A percentile compares a stretch with the other conserved stretches of the same genome.
Conservation (phyloP, 2,888 invertebrate genomes). For the Chrysolina americana region DNA sequence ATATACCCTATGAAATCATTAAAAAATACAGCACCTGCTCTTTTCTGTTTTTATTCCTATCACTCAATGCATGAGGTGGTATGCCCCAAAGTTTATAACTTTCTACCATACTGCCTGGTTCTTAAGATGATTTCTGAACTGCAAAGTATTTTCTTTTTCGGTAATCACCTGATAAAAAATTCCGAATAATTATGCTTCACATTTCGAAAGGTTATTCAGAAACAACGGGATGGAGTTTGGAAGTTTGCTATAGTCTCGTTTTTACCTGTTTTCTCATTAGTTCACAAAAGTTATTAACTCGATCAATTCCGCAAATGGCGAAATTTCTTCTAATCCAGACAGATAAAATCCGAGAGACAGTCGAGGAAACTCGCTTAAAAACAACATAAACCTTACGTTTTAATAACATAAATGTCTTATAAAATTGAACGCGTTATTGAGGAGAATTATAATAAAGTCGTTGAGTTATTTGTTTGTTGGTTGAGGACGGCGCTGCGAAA, state of each 20-base stretch:
- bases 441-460: slow-evolving; percentile 25
- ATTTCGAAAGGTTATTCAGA: too few relatives aligned
- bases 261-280: not conserved
- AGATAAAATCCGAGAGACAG: not conserved
- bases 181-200: too few relatives aligned
- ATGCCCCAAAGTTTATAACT: too few relatives aligned
- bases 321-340: not conserved
- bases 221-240: not conserved
- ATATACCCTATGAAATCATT: too few relatives aligned
- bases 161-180: too few relatives aligned
- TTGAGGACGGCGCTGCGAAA: slow-evolving; percentile 18
- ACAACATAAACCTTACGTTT: slow-evolving; percentile 11
- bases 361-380: slow-evolving; percentile 1
- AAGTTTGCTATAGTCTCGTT: not conserved
- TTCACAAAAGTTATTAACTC: not conserved
- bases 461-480: slow-evolving; percentile 25
- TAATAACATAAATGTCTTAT: slow-evolving; percentile 10
- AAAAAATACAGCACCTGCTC: too few relatives aligned
- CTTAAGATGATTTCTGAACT: too few relatives aligned
- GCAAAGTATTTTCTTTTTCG: too few relatives aligned
- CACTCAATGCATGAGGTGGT: too few relatives aligned
- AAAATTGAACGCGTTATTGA: slow-evolving; percentile 21
- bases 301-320: not conserved
- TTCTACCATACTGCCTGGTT: too few relatives aligned
- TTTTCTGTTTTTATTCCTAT: too few relatives aligned